These are phyloP conservation scores for Dicaeum eximium DNA, from an alignment of 2,113 vertebrate species.

Conservation along the genomic window DNA sequence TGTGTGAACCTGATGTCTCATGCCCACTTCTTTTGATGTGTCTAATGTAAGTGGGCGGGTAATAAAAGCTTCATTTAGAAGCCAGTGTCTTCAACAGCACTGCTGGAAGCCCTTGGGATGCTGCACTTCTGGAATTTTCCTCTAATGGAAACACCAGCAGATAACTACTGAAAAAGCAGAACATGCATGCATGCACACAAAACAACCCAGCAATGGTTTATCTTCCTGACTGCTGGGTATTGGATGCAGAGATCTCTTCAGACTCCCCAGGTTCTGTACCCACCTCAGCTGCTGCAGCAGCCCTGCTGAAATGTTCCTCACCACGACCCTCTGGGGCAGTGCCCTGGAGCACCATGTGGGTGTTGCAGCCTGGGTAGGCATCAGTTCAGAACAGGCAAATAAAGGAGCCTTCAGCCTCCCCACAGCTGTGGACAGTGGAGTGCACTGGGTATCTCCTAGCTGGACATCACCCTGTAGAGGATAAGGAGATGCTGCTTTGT, in stretches of 20 bases:
- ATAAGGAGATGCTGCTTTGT: not conserved
- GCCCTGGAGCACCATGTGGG: not conserved
- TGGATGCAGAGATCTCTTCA: not conserved
- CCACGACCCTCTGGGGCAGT: not conserved
- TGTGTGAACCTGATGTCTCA: slow-evolving; percentile 21
- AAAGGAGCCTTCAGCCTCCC: not conserved
- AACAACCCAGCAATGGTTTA: not conserved
- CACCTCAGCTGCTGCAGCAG: not conserved
- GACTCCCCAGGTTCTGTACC: not conserved
- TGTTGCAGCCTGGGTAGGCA: not conserved
- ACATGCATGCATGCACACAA: not conserved
- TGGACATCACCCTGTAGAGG: not conserved
- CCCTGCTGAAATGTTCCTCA: not conserved
- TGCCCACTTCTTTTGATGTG: slow-evolving; percentile 48
- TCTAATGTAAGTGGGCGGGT: slow-evolving; percentile 37
- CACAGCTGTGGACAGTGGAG: not conserved
- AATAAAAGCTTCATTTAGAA: slow-evolving; percentile 54
- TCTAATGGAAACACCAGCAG: not conserved
- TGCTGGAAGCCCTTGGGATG: slow-evolving; percentile 25
- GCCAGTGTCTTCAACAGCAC: not conserved
- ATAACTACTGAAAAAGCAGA: not conserved
- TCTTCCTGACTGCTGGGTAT: not conserved
- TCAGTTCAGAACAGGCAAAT: not conserved
- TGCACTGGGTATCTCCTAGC: not conserved
- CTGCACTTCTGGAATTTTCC: slow-evolving; percentile 37